These are phyloP conservation scores for Iphiclides podalirius DNA, from an alignment of 2,888 invertebrate species.

Conservation along the genomic window DNA sequence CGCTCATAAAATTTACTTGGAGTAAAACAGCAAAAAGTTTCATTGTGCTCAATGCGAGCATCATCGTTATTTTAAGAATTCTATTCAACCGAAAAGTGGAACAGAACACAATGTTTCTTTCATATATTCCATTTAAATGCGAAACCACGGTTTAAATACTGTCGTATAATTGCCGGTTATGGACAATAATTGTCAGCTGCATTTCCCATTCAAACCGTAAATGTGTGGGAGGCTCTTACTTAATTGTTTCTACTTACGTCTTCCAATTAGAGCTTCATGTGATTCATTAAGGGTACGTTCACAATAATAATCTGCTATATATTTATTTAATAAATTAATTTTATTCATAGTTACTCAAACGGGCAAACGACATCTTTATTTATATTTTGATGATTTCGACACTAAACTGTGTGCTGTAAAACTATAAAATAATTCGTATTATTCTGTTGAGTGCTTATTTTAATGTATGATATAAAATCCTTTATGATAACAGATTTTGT, in stretches of 20 bases:
- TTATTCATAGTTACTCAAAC: too few relatives aligned
- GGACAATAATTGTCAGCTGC: conserved; percentile 13
- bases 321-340: too few relatives aligned
- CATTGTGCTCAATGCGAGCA: background rate
- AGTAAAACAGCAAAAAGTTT: background rate
- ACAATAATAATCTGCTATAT: background rate
- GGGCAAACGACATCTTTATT: too few relatives aligned
- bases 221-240: conserved; percentile 12
- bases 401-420: too few relatives aligned
- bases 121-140: background rate
- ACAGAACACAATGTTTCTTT: background rate
- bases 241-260: conserved; percentile 19
- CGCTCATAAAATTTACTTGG: background rate
- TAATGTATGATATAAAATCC: too few relatives aligned
- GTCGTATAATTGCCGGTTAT: conserved; percentile 16
- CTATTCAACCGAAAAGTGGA: background rate
- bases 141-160: conserved; percentile 1
- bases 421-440: too few relatives aligned
- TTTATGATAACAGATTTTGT: too few relatives aligned
- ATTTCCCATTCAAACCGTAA: conserved; percentile 14
- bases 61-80: background rate
- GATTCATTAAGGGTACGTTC: conserved; percentile 4
- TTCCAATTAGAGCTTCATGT: conserved; percentile 9
- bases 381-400: too few relatives aligned
- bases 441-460: too few relatives aligned